Percentiles rank a stretch among this genome's conserved stretches.
Evolutionary conservation across 2,888 invertebrate species (phyloP).

Genomic region (Resseliella maxima): DNA sequence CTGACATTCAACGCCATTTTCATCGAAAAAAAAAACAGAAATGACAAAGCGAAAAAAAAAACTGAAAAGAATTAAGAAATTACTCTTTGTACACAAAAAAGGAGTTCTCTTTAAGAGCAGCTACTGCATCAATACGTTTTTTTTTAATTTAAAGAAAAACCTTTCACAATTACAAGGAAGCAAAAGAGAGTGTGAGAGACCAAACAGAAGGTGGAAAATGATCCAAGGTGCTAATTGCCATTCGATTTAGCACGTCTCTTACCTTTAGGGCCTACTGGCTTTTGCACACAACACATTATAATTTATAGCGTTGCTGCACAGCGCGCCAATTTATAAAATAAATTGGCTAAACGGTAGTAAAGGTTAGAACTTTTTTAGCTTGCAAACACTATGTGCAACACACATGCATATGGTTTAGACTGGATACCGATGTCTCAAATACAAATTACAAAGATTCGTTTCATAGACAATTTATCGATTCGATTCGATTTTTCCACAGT

Average conservation of each 20-base stretch:
- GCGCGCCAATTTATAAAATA: slow-evolving; percentile 37
- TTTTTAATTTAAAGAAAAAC: neutral
- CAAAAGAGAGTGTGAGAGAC: neutral
- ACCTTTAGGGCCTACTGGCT: neutral
- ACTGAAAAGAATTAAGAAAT: neutral
- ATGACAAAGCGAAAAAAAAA: slow-evolving; percentile 9
- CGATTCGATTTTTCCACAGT: neutral
- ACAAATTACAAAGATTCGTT: slow-evolving; percentile 33
- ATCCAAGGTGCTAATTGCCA: slow-evolving; percentile 54
- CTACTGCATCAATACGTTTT: neutral
- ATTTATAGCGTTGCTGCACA: neutral
- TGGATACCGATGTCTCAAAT: neutral
- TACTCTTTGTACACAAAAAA: neutral
- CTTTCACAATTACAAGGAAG: neutral
- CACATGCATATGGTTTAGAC: neutral
- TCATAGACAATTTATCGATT: slow-evolving; percentile 35
- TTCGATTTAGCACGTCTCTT: slow-evolving; percentile 46
- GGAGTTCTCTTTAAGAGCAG: neutral
- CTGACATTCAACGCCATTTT: neutral
- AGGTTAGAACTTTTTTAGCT: slow-evolving; percentile 28
- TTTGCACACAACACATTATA: neutral
- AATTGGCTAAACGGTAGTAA: slow-evolving; percentile 28
- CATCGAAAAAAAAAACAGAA: neutral
- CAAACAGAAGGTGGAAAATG: neutral
- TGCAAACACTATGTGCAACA: neutral